Evolutionary conservation across 2,113 vertebrate species (phyloP).

Genomic region (Globicephala melas): DNA sequence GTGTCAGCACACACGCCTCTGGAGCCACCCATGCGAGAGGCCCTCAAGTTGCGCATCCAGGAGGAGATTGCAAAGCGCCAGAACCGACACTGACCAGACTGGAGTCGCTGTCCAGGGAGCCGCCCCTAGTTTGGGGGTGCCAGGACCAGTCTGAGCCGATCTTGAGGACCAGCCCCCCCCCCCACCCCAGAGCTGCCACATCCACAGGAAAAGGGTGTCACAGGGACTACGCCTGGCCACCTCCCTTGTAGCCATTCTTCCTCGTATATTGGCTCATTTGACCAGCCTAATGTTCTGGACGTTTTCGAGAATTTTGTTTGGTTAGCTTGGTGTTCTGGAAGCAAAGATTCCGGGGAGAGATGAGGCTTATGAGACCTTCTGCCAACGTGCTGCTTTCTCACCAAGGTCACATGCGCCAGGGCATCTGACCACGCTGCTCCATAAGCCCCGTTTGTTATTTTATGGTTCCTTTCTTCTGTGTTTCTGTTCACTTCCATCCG

Average conservation of each 20-base stretch:
- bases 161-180: neutral
- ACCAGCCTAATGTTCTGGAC: conserved; percentile 22
- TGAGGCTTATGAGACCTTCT: neutral
- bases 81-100: conserved; percentile 81
- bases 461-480: neutral
- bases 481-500: neutral
- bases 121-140: neutral
- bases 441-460: neutral
- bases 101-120: conserved; percentile 18
- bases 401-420: neutral
- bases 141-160: neutral
- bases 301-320: neutral
- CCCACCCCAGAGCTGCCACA: neutral
- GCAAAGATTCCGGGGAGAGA: neutral
- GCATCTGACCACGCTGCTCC: neutral
- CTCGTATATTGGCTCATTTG: neutral
- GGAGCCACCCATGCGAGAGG: conserved; percentile 87
- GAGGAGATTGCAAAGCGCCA: conserved; percentile 90
- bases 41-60: conserved; percentile 84
- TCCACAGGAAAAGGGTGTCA: neutral
- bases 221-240: neutral
- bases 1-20: conserved; percentile 87
- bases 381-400: neutral
- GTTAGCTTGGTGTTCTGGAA: conserved; percentile 1
- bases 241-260: neutral